These are phyloP conservation scores for Xanthorhoe designata DNA, from an alignment of 2,888 invertebrate species.

Conservation along the genomic window DNA sequence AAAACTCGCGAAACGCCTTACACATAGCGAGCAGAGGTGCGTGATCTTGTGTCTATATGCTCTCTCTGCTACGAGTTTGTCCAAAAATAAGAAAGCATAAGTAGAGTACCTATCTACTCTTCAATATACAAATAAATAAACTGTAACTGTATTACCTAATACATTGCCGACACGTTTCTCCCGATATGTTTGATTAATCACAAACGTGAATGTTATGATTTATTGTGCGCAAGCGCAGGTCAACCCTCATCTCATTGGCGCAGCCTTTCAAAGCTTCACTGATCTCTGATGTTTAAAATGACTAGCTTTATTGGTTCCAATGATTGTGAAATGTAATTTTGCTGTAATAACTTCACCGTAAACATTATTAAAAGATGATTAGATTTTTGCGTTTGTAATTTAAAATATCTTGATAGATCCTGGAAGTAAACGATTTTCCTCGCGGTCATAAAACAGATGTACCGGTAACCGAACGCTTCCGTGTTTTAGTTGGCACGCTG, in stretches of 20 bases:
- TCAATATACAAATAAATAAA: constrained; percentile 9
- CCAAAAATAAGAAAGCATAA: too few species aligned
- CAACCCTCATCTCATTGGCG: constrained; percentile 53
- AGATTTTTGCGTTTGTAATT: constrained; percentile 1
- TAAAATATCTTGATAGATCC: background rate
- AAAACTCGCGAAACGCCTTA: too few species aligned
- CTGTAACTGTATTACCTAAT: constrained; percentile 42
- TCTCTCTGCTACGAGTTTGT: too few species aligned
- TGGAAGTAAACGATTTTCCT: background rate
- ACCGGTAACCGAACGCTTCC: too few species aligned
- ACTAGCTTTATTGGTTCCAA: constrained; percentile 40
- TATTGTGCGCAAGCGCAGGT: constrained; percentile 61
- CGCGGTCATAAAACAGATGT: background rate
- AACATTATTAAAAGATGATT: constrained; percentile 3
- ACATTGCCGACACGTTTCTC: constrained; percentile 56
- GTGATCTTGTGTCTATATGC: too few species aligned
- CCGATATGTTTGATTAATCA: constrained; percentile 77
- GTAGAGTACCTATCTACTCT: too few species aligned
- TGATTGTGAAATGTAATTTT: constrained; percentile 38
- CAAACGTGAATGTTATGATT: constrained; percentile 77
- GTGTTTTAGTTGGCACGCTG: too few species aligned
- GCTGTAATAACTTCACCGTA: constrained; percentile 26
- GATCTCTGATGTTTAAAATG: constrained; percentile 33
- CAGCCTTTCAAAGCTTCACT: constrained; percentile 42
- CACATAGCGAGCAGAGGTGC: too few species aligned